Evolutionary conservation across 2,888 invertebrate species (phyloP), one percentile per base, ranked within the genome.

Genomic region (Pinctada fucata): DNA sequence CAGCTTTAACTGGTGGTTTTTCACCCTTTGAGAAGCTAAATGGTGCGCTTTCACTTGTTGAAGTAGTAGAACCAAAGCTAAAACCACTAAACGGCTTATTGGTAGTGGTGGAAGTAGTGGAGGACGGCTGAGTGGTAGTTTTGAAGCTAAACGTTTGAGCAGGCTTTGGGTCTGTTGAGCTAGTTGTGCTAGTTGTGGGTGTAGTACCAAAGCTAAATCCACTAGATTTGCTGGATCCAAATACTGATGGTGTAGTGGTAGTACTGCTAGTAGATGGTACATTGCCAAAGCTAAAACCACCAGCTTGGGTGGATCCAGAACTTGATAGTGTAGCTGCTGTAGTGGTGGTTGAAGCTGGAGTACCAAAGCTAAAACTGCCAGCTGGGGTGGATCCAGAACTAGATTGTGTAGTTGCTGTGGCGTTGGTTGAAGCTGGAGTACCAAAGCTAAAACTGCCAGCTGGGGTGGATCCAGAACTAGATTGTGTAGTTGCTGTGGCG

Each of bases 261-360:
- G 50, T 13, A 72, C 51, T 69, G 64, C 13, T 49, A 50, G 50
- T 69, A 31, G 31, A 31, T 31, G 31, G 31, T 31, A 31, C 31
- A 31, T 31, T 31, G 58, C 80, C 84, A 80, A 87, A 85, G 13
- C 76, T 82, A 70, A 85, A 86, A 8, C 84, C 85, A 66, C 76
- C 72, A 51, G 63, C 76, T 45, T 73, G 10, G 10, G 69, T 49
- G n/a, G 13, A 47, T 45, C 63, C 8, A 4, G 52, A 49, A 50
- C 51, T 65, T 13, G 70, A 70, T 72, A 66, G 31, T 65, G 73
- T 71, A n/a, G 72, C 31, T 31, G 49, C 45, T 49, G 49, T 63
- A 31, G 31, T 31, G 31, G 31, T 31, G 31, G 31, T 31, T 16
- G 66, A 63, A 13, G 74, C n/a, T 5, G 73, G 65, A 52, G 63